Evolutionary conservation across 2,888 invertebrate species (phyloP).

Genomic region (Nemapogon koenigi): DNA sequence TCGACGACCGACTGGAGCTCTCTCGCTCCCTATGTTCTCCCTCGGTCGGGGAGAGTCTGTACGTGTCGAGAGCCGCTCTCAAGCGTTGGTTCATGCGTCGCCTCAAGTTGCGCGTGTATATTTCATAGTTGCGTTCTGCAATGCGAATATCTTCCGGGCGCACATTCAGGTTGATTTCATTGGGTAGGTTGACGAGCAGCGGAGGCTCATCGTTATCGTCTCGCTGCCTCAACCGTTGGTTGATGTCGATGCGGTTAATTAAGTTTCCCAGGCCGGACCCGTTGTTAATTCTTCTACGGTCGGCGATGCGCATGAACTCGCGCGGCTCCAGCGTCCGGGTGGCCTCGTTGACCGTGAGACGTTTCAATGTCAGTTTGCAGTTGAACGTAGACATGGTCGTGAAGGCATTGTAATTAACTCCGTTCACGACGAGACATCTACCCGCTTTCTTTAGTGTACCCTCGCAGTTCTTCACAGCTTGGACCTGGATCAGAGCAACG

Average conservation of each 20-base stretch:
- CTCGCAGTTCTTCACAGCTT: constrained; percentile 52
- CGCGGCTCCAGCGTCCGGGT: constrained; percentile 36
- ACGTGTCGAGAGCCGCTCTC: too few species aligned
- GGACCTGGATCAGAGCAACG: constrained; percentile 46
- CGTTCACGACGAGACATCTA: constrained; percentile 38
- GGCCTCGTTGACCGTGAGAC: constrained; percentile 34
- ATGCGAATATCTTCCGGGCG: too few species aligned
- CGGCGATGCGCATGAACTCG: constrained; percentile 47
- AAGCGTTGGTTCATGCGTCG: too few species aligned
- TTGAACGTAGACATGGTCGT: constrained; percentile 31
- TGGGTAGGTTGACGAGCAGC: too few species aligned
- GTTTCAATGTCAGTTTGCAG: constrained; percentile 40
- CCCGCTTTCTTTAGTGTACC: constrained; percentile 49
- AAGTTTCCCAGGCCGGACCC: background rate
- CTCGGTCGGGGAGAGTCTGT: background rate
- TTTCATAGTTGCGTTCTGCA: too few species aligned
- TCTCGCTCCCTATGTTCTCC: background rate
- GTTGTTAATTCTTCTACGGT: constrained; percentile 27
- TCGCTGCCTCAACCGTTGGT: background rate
- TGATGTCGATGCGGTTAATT: too few species aligned
- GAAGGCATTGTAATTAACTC: constrained; percentile 37
- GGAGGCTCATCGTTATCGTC: background rate
- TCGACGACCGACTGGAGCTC: too few species aligned
- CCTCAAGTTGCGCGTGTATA: too few species aligned
- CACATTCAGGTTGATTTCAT: too few species aligned